A percentile compares a stretch with the other conserved stretches of the same genome.
phyloP scores from a whole-genome alignment of 2,888 invertebrate genomes.

The Andricus quercusramuli region DNA sequence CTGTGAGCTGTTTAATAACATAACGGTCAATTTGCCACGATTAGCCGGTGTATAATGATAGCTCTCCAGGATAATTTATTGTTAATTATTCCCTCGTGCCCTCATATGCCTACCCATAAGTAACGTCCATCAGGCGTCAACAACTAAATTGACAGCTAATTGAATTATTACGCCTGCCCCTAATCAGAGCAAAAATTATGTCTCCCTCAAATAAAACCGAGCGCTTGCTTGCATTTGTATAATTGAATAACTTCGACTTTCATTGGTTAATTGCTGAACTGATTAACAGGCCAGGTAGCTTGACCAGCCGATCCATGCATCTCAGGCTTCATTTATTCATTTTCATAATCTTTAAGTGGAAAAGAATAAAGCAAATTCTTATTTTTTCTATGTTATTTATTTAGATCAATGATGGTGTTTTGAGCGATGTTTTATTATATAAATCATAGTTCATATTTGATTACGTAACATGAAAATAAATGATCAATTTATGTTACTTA shows the following conservation, averaged over 20 bases:
- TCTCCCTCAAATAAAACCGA: slow-evolving; percentile 49
- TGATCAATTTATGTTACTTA: too few species aligned
- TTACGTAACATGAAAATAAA: too few species aligned
- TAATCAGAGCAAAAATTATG: slow-evolving; percentile 69
- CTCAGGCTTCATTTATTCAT: too few species aligned
- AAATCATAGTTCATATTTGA: too few species aligned
- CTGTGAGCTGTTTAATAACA: slow-evolving; percentile 73
- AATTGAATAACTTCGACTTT: neutral
- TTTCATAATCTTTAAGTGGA: too few species aligned
- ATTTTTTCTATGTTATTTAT: too few species aligned
- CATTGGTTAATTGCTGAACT: neutral
- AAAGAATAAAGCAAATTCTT: too few species aligned
- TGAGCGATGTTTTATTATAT: too few species aligned
- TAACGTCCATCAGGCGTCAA: slow-evolving; percentile 70
- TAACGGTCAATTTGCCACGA: slow-evolving; percentile 76
- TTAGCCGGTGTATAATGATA: slow-evolving; percentile 74
- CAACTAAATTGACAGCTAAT: slow-evolving; percentile 77
- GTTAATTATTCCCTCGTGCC: slow-evolving; percentile 73
- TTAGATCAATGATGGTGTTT: too few species aligned
- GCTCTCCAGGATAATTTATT: slow-evolving; percentile 73
- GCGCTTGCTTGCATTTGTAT: neutral
- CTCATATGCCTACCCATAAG: slow-evolving; percentile 36
- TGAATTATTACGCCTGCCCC: slow-evolving; percentile 71
- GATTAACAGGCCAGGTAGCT: neutral
- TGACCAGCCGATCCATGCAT: neutral